Evolutionary conservation across 2,888 invertebrate genomes (phyloP), one percentile per base, ranked within the genome.

Genomic region (Dryobota labecula): DNA sequence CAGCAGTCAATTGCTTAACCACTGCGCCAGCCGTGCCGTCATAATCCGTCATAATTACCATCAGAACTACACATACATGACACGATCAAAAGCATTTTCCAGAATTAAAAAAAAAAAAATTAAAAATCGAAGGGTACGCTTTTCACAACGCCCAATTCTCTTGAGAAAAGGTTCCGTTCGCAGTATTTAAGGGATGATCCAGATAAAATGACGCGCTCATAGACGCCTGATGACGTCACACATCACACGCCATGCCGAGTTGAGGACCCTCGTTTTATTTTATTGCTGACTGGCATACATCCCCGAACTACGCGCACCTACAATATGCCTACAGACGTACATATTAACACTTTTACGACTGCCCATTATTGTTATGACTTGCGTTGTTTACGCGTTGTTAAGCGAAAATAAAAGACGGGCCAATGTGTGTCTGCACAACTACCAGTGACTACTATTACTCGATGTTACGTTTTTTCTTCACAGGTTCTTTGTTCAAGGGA

Each of bases 201-300:
- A 58, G 57, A 74, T 82, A 76, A 82, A 86, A 86, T 82, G 88
- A 87, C 88, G 67, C 87, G 70, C 88, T 88, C 88, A 84, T 84
- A 79, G n/a, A n/a, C n/a, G 73, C 63, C 62, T 58, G 49, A 72
- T 91, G 89, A 91, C 89, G 90, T 92, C 90, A 92, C 66, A 70
- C 69, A 77, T 76, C 82, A 82, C 80, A 83, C 86, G 86, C 86
- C 83, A 81, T 81, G 58, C 66, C 69, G 63, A 83, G 78, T 67
- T 81, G 71, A 84, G 84, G 83, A 84, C 86, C 87, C 89, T 91
- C 89, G 83, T 92, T 92, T 90, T 84, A 90, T 91, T 92, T 92
- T 92, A 93, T 92, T 88, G 85, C 88, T 73, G 80, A 73, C 86
- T 80, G 72, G 86, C 84, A 86, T 83, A 73, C 83, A 83, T 84